Percentiles rank a stretch among this genome's conserved stretches.
Evolutionary conservation across 2,888 invertebrate genomes (phyloP).

Genomic region (Conchocele bisecta): DNA sequence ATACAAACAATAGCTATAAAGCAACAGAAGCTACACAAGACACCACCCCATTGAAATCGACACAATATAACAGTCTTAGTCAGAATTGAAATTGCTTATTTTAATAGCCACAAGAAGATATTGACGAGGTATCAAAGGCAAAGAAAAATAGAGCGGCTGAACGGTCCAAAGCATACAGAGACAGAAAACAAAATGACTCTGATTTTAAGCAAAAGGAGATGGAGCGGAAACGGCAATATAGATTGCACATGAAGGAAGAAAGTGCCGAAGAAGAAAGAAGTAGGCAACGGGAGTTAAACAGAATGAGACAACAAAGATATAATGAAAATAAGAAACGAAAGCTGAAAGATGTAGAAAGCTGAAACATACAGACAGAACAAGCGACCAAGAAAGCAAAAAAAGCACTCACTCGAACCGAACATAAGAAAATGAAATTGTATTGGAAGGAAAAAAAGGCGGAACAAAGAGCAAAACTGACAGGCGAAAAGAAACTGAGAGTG

Average conservation of each 20-base stretch:
- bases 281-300: background rate
- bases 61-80: background rate
- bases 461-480: conserved; percentile 1
- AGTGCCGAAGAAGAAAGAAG: background rate
- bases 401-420: background rate
- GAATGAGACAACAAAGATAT: background rate
- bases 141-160: conserved; percentile 6
- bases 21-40: no score
- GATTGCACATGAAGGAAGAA: background rate
- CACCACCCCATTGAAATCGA: no score
- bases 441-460: conserved; percentile 1
- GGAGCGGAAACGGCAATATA: background rate
- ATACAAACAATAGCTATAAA: no score
- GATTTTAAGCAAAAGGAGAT: background rate
- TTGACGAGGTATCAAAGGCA: background rate
- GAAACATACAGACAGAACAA: background rate
- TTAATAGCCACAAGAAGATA: background rate
- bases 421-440: background rate
- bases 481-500: background rate
- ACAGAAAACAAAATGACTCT: background rate
- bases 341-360: background rate
- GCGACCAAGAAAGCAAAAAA: background rate
- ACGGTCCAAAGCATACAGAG: background rate
- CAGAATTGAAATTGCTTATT: background rate
- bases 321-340: background rate